Evolutionary conservation across 2,113 vertebrate species (phyloP), one percentile per base, ranked within the genome.

Genomic region (Microtus pennsylvanicus): DNA sequence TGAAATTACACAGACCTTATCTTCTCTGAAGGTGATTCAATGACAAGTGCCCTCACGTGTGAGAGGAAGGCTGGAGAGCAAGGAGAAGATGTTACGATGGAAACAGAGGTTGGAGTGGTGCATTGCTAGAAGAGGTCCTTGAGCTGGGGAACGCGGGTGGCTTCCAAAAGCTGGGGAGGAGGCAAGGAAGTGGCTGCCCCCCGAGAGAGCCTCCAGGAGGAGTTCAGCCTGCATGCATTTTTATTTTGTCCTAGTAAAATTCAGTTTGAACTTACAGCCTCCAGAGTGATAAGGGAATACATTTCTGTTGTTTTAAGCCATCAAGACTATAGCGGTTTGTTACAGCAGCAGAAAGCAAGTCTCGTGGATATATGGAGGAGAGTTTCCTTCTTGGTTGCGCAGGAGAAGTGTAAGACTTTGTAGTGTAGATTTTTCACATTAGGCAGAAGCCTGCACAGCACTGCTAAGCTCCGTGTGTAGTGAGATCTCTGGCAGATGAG

Each of bases 1-100:
- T 94, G 82, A 92, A 96, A 91, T 94, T 72, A 42, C 76, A 35
- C 65, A 87, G 85, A 94, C n/a, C 21, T 81, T 96, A 87, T 93
- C 55, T 94, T 2, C 65, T 61, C 22, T 28, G 87, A 75, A 63
- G 87, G 42, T 63, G 21, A 47, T 87, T 35, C 86, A 75, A 89
- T 82, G 30, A 19, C 8, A 52, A 35, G 75, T 35, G 1, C 75
- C 76, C 38, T 90, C 87, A 14, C 7, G 50, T 3, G 9, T 58
- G 87, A 72, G 61, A 52, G 52, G n/a, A n/a, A 85, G 17, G n/a
- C 26, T 63, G 58, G 69, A 70, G 16, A 72, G 72, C 38, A 22
- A 47, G 78, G 38, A 80, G 74, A 5, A 75, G 61, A 61, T 22
- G 6, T 35, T n/a, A 47, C 8, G 35, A 1, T 75, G 72, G 75